Conservation (phyloP, 2,888 invertebrate species). For the Dynastes grantii region DNA sequence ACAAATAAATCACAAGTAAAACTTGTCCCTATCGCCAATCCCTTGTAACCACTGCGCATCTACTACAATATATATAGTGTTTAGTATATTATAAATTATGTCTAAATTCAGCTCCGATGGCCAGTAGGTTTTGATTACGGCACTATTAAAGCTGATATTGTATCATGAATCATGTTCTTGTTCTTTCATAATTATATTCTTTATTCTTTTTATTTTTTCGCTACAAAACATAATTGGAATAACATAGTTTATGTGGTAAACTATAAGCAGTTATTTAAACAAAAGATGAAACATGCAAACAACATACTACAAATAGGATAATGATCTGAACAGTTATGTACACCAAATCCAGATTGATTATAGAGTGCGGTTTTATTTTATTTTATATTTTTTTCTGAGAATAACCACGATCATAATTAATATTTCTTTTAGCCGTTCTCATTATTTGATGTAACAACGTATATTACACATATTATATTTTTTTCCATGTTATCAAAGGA, state of each 20-base stretch:
- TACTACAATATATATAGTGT: conserved; percentile 67
- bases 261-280: conserved; percentile 69
- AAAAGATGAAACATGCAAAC: conserved; percentile 67
- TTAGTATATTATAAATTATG: conserved; percentile 65
- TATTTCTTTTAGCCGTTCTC: conserved; percentile 20
- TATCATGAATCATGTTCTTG: conserved; percentile 58
- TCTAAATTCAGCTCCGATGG: conserved; percentile 64
- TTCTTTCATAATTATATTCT: conserved; percentile 50
- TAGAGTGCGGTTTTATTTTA: conserved; percentile 53
- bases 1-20: conserved; percentile 68
- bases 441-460: conserved; percentile 25
- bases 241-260: conserved; percentile 64
- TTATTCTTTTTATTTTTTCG: conserved; percentile 52
- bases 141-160: conserved; percentile 62
- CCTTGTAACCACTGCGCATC: conserved; percentile 68
- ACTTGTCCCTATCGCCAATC: conserved; percentile 69
- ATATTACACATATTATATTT: conserved; percentile 35
- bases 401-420: conserved; percentile 40
- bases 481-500: conserved; percentile 52
- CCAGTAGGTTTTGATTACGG: conserved; percentile 56
- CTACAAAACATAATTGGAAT: conserved; percentile 62
- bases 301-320: conserved; percentile 65
- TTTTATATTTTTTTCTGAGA: conserved; percentile 45
- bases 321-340: conserved; percentile 61
- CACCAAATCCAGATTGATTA: conserved; percentile 66